These are phyloP conservation scores for Xenopus tropicalis DNA, from an alignment of 2,113 vertebrate genomes.

Conservation along the genomic window UCB_Xtro_10.0 CM004443.2:46327001-46327500, in stretches of 20 bases:
- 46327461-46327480: too few species aligned
- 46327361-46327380: too few species aligned
- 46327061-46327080: constrained; percentile 62
- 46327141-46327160: constrained; percentile 65
- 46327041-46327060: constrained; percentile 57
- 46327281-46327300: too few species aligned
- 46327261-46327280: too few species aligned
- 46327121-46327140: constrained; percentile 60
- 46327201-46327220: background rate
- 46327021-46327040: constrained; percentile 55
- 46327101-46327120: constrained; percentile 62
- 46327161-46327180: constrained; percentile 61
- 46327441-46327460: too few species aligned
- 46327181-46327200: constrained; percentile 3
- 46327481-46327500: too few species aligned
- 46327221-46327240: background rate
- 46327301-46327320: too few species aligned
- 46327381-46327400: too few species aligned
- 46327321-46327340: too few species aligned
- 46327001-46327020: constrained; percentile 66
- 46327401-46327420: too few species aligned
- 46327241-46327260: background rate
- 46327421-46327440: too few species aligned
- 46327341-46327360: too few species aligned
- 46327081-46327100: constrained; percentile 60